Evolutionary conservation across 2,113 vertebrate species (phyloP), one percentile per base, ranked within the genome.

Genomic region (Indicator maculatus): DNA sequence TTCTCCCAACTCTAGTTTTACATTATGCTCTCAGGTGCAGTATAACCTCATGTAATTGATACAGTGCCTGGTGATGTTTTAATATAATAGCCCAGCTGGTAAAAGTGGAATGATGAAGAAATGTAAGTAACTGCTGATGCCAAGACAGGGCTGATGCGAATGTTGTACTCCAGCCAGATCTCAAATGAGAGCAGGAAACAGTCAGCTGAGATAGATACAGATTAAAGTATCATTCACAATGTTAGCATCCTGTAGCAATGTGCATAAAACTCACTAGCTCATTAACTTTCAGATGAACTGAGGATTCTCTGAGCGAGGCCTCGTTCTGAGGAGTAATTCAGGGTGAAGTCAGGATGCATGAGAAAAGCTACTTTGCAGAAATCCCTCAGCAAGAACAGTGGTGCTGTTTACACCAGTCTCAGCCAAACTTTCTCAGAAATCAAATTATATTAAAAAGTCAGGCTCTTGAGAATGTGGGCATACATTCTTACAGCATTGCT

Each of bases 61-160:
- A 94, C 16, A 50, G 38, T 86, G 89, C 79, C 93, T 44, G 31
- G 81, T 84, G 88, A 71, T 70, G 55, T 60, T 78, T 45, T 44
- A 83, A 50, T 83, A 59, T 71, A 96, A 92, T 60, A 77, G 28
- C 38, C 83, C 88, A 97, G 71, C 63, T 96, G 94, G 67, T 91
- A 69, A 65, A 93, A 93, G 64, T 83, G 60, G 47, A 88, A 79
- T 87, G 91, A 91, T 72, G 84, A 92, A 94, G 90, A 89, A 95
- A 93, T 0, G 0, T 95, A 77, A 91, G 83, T 94, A 96, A 94
- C 81, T 82, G 76, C 67, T 89, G 73, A 90, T 88, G 83, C 94
- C 82, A 82, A 65, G 75, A 55, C 66, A 81, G 53, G 69, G 73
- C 70, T 87, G 76, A 89, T 66, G 77, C 26, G n/a, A 86, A 67